phyloP scores from a whole-genome alignment of 2,888 invertebrate genomes.

The Drosophila borborema region DNA sequence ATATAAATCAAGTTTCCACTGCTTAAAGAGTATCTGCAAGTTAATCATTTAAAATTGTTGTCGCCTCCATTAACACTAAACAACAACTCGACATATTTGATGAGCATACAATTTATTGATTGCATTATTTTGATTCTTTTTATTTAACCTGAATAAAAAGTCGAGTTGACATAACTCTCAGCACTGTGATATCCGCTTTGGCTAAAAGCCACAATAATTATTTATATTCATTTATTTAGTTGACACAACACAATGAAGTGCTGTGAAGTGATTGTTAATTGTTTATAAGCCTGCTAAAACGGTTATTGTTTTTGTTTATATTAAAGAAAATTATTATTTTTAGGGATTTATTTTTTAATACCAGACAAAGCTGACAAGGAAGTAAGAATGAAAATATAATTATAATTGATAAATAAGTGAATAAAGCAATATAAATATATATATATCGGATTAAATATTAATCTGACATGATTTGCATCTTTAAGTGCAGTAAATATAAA shows the following conservation, averaged over 20 bases:
- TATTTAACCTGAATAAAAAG: constrained; percentile 32
- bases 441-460: background rate
- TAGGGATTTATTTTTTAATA: background rate
- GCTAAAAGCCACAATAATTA: constrained; percentile 32
- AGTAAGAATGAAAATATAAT: background rate
- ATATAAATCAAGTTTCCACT: background rate
- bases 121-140: constrained; percentile 12
- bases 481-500: background rate
- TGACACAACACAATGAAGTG: background rate
- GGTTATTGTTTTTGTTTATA: background rate
- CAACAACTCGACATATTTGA: constrained; percentile 8
- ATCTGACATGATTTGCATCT: background rate
- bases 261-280: background rate
- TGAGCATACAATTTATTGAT: constrained; percentile 12
- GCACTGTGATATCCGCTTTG: constrained; percentile 38
- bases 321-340: background rate
- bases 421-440: background rate
- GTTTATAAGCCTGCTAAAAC: constrained; percentile 1
- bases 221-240: background rate
- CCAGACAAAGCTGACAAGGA: background rate
- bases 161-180: constrained; percentile 27
- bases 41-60: background rate
- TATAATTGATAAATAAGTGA: background rate
- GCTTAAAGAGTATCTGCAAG: background rate
- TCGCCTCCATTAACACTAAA: background rate